Evolutionary conservation across 1,140 invertebrate species (phyloP), one percentile per base, ranked within the genome.

Genomic region (Drosophila pseudoobscura): DNA sequence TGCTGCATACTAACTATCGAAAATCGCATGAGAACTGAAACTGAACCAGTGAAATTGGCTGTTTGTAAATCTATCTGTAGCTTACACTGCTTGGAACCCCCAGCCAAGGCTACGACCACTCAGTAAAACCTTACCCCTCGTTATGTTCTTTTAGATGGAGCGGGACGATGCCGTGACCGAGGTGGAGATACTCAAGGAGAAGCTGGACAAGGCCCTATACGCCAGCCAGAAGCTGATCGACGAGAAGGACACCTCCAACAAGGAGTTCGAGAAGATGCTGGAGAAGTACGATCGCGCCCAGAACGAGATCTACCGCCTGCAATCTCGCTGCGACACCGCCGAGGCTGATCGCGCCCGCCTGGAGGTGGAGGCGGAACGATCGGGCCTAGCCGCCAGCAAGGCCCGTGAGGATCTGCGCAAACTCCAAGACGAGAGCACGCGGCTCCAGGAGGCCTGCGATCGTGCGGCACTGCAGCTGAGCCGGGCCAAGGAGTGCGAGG

Each of bases 221-320:
- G 93, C 95, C 22, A 93, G 95, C 52, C 95, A 95, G 84, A 97
- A 97, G 92, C 94, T 95, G 0, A 94, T 96, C 61, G 97, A 98
- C 80, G 97, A 98, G 79, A 96, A 96, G 79, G 97, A 98, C 80
- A 95, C 93, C 52, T 94, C 95, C 41, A 96, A 96, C 92, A 97
- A 97, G 92, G 97, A 98, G 92, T 96, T 97, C 89, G 97, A 98
- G 84, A 96, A 97, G 92, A 95, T 98, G 92, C 92, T 97, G 75
- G 97, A 98, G 92, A 98, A 98, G 93, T 97, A 97, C 91, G 97
- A 98, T 92, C 96, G 97, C 80, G 95, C 95, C 1, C 97, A 98
- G 91, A 96, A 95, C 79, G 97, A 98, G 91, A 94, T 97, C 35
- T 97, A 97, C 90, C 94, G 97, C 44, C 91, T 98, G 31, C 96